These are phyloP conservation scores for Automeris io DNA, from an alignment of 2,888 invertebrate genomes.

Conservation along the genomic window DNA sequence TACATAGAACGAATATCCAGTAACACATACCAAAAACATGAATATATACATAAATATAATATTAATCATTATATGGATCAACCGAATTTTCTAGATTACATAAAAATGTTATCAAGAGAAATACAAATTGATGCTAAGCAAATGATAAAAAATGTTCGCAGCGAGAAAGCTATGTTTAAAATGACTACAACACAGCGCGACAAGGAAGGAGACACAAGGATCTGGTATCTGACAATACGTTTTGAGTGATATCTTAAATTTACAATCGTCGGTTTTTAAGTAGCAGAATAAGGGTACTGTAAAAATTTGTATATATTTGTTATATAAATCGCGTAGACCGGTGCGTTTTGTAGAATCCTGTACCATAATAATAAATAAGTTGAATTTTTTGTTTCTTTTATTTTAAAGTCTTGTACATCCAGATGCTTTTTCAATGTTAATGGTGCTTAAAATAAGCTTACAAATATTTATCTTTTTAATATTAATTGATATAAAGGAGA, in stretches of 20 bases:
- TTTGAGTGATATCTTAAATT: slow-evolving; percentile 6
- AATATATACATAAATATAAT: slow-evolving; percentile 37
- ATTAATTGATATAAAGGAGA: too few relatives aligned
- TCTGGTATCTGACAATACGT: slow-evolving; percentile 29
- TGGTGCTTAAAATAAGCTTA: too few relatives aligned
- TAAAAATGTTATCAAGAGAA: slow-evolving; percentile 31
- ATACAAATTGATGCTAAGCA: slow-evolving; percentile 26
- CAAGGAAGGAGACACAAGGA: slow-evolving; percentile 34
- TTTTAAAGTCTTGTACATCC: too few relatives aligned
- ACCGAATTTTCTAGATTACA: slow-evolving; percentile 33
- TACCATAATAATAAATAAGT: too few relatives aligned
- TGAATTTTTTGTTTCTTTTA: too few relatives aligned
- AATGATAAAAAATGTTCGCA: slow-evolving; percentile 34
- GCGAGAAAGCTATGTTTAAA: slow-evolving; percentile 39
- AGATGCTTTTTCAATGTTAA: too few relatives aligned
- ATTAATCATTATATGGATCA: slow-evolving; percentile 35
- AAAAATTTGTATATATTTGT: too few relatives aligned
- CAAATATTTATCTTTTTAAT: too few relatives aligned
- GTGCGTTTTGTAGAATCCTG: too few relatives aligned
- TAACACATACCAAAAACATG: slow-evolving; percentile 20
- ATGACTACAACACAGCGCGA: slow-evolving; percentile 34
- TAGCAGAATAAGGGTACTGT: too few relatives aligned
- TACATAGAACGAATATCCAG: slow-evolving; percentile 3
- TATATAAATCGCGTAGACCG: too few relatives aligned
- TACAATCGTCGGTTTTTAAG: too few relatives aligned